Evolutionary conservation across 2,797 vertebrate genomes (phyloP).

Genomic region (Acanthiza pusilla): DNA sequence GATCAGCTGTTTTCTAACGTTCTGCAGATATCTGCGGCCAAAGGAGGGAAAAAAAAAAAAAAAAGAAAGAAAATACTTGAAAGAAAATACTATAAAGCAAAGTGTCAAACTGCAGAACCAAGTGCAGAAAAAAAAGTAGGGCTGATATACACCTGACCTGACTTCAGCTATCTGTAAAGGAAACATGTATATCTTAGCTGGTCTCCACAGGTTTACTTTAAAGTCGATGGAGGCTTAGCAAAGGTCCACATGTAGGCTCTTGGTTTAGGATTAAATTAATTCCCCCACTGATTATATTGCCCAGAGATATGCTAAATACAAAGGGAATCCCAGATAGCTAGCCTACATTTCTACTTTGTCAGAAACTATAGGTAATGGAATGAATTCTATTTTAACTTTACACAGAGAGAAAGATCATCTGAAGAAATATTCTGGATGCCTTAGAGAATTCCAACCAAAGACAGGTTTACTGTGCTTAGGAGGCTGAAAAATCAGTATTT

Average conservation of each 20-base stretch:
- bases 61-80: not conserved
- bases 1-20: not conserved
- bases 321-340: not conserved
- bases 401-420: not conserved
- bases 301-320: not conserved
- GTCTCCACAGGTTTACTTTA: not conserved
- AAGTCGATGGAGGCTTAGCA: not conserved
- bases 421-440: not conserved
- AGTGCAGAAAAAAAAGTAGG: not conserved
- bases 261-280: not conserved
- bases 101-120: not conserved
- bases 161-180: not conserved
- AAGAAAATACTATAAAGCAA: not conserved
- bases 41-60: not conserved
- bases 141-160: not conserved
- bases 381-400: slow-evolving; percentile 1
- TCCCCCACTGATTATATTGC: not conserved
- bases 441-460: not conserved
- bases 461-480: not conserved
- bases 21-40: not conserved
- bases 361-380: not conserved
- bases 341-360: not conserved
- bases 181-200: not conserved
- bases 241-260: not conserved
- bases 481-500: not conserved